phyloP scores from a whole-genome alignment of 1,140 invertebrate species.

The Papilio helenus region DNA sequence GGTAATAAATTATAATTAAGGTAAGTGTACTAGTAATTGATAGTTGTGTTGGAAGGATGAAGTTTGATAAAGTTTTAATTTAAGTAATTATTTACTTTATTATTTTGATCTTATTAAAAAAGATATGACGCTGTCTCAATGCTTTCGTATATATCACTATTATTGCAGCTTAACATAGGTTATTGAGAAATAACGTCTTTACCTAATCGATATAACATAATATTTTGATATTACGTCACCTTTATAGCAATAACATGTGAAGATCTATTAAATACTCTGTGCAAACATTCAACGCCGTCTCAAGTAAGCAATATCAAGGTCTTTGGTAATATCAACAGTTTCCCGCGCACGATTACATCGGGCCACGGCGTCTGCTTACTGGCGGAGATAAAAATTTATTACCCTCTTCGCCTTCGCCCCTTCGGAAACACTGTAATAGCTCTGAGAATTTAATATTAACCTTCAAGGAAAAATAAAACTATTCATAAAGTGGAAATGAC shows the following conservation, averaged over 20 bases:
- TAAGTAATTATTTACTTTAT: no score
- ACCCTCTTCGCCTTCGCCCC: conserved; percentile 1
- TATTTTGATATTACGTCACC: not conserved
- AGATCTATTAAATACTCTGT: not conserved
- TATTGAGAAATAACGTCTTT: not conserved
- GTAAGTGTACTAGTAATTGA: no score
- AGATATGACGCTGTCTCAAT: no score
- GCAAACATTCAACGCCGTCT: conserved; percentile 15
- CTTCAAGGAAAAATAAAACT: not conserved
- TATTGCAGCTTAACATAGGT: no score
- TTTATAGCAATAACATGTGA: not conserved
- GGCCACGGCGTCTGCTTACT: conserved; percentile 17
- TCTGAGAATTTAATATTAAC: not conserved
- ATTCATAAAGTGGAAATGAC: conserved; percentile 6
- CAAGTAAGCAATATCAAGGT: conserved; percentile 13
- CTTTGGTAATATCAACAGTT: conserved; percentile 30
- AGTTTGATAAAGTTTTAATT: no score
- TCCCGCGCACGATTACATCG: conserved; percentile 5
- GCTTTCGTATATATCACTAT: no score
- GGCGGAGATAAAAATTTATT: conserved; percentile 29
- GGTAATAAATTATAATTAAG: no score
- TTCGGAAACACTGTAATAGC: conserved; percentile 10
- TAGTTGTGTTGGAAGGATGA: no score
- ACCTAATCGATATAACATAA: not conserved
- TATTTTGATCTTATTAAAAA: no score